Evolutionary conservation across 2,113 vertebrate species (phyloP).

Genomic region (Spermophilus dauricus): DNA sequence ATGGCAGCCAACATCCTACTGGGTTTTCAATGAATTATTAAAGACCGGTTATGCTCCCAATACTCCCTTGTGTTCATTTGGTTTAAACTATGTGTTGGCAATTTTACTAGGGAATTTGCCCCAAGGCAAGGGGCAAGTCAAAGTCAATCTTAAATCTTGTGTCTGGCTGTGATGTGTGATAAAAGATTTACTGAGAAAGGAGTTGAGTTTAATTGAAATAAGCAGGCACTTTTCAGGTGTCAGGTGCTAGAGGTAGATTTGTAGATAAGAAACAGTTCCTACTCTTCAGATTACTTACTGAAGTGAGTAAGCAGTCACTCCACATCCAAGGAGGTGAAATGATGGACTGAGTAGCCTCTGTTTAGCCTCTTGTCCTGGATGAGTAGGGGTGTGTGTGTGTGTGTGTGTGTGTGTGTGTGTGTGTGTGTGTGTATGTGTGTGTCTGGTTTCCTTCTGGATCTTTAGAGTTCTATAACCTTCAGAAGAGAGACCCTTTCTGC

Average conservation of each 20-base stretch:
- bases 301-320: neutral
- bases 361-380: neutral
- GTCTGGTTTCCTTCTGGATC: neutral
- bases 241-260: neutral
- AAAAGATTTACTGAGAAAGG: slow-evolving; percentile 7
- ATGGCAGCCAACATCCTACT: neutral
- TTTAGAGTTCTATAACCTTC: neutral
- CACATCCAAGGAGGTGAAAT: neutral
- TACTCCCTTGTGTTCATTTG: neutral
- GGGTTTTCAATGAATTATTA: slow-evolving; percentile 30
- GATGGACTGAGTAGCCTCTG: neutral
- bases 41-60: neutral
- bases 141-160: neutral
- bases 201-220: neutral
- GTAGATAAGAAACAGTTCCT: neutral
- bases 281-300: neutral
- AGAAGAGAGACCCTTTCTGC: neutral
- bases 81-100: neutral
- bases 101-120: slow-evolving; percentile 43
- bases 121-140: neutral
- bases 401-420: neutral
- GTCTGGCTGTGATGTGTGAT: neutral
- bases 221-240: neutral
- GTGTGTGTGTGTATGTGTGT: no score
- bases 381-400: neutral